phyloP scores from a whole-genome alignment of 2,113 vertebrate species.

The Atherinomorus stipes region DNA sequence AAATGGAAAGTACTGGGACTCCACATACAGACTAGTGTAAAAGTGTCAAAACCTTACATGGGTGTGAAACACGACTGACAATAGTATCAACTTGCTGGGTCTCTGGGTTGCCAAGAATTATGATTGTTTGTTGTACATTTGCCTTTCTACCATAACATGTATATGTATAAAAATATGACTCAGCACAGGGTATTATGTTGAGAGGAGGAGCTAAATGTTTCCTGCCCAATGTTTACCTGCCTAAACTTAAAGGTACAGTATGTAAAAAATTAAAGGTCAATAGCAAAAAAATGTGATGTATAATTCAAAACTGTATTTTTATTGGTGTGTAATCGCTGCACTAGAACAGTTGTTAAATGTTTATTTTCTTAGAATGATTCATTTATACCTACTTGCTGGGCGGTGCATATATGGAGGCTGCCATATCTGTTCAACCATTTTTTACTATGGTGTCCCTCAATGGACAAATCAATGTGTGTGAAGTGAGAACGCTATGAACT shows the following conservation, averaged over 20 bases:
- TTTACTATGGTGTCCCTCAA: too few relatives aligned
- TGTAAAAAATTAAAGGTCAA: too few relatives aligned
- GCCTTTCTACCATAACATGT: rapidly evolving
- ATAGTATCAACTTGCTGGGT: rapidly evolving
- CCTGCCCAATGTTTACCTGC: constrained; percentile 4
- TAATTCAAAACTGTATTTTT: too few relatives aligned
- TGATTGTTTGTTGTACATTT: not conserved
- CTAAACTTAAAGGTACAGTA: not conserved
- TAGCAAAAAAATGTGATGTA: too few relatives aligned
- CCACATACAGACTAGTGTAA: constrained; percentile 21
- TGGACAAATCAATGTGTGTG: too few relatives aligned
- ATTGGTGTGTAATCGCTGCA: too few relatives aligned
- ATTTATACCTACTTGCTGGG: too few relatives aligned
- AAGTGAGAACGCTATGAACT: too few relatives aligned
- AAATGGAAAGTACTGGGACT: constrained; percentile 52
- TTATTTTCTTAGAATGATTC: too few relatives aligned
- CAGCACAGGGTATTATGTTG: not conserved
- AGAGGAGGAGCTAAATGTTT: constrained; percentile 3
- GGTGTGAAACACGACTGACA: not conserved
- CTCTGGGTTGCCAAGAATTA: not conserved
- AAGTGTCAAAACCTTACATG: constrained; percentile 11
- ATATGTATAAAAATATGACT: not conserved
- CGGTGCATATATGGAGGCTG: too few relatives aligned
- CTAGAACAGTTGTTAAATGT: too few relatives aligned
- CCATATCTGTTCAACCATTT: too few relatives aligned